Evolutionary conservation across 2,888 invertebrate genomes (phyloP), one percentile per base, ranked within the genome.

Genomic region (Melitaea athalia): DNA sequence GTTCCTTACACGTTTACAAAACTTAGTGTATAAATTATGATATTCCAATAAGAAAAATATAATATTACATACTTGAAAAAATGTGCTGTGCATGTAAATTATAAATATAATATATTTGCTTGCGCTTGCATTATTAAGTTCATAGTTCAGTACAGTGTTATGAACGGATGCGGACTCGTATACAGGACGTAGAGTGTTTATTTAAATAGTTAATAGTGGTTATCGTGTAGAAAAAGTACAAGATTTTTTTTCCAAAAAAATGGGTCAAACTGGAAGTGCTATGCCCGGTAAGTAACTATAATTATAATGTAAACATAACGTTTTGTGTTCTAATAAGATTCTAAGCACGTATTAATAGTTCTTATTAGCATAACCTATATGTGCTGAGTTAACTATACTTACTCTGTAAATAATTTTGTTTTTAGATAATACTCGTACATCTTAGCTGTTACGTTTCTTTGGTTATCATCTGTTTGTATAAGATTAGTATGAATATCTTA

Each of bases 241-340:
- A 61, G 63, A 43, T 3, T 3, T 60, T 70, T 62, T 60, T 33
- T n/a, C n/a, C 59, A 5, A 11, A 42, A 81, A 82, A 77, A 91
- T 91, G 91, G 91, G 91, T 75, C 91, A 90, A 68, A 86, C 86
- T 45, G 91, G 90, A 71, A 90, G 90, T 63, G 85, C 91, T 0
- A 89, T 90, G 74, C 90, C 89, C 63, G 89, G 91, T 91, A 85
- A 90, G 90, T 87, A 70, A 50, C 67, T 73, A 66, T 81, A 81
- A 85, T 57, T 57, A 15, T 57, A 42, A 15, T n/a, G 38, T 57
- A 57, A 57, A 57, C 14, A 57, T 7, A 42, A 38, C 31, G 17
- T 55, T 42, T 15, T 15, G 15, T 0, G n/a, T 15, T 57, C 57
- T 57, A 57, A 57, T 15, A 57, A 57, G 57, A 57, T 15, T 57